phyloP scores from a whole-genome alignment of 2,113 vertebrate genomes.

The Phylloscopus whistleri region DNA sequence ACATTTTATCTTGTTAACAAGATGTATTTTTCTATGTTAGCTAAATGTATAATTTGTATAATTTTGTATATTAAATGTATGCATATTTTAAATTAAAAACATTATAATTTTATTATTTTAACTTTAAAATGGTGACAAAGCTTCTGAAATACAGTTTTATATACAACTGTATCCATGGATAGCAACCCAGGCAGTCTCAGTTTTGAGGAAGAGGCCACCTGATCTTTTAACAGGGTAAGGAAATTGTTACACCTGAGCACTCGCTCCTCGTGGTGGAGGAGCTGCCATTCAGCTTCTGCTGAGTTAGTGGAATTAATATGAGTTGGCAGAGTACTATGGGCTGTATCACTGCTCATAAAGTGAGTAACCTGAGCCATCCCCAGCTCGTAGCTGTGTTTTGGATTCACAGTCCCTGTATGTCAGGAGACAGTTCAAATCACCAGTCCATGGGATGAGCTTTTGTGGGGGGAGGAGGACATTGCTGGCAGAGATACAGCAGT shows the following conservation, averaged over 20 bases:
- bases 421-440: neutral
- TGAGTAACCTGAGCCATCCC: neutral
- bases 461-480: neutral
- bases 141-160: neutral
- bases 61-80: slow-evolving; percentile 78
- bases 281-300: neutral
- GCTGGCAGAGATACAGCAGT: neutral
- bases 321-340: neutral
- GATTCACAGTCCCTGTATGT: neutral
- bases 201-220: neutral
- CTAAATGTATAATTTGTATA: slow-evolving; percentile 77
- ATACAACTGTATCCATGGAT: neutral
- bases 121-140: neutral
- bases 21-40: slow-evolving; percentile 81
- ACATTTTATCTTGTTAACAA: slow-evolving; percentile 73
- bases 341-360: neutral
- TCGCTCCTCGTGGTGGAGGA: neutral
- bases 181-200: neutral
- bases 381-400: neutral
- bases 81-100: slow-evolving; percentile 73
- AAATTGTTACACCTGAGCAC: neutral
- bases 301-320: neutral
- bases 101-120: slow-evolving; percentile 10
- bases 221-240: neutral
- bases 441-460: neutral